Conservation (phyloP, 2,113 vertebrate genomes). For the Xyliphius kryptos region DNA sequence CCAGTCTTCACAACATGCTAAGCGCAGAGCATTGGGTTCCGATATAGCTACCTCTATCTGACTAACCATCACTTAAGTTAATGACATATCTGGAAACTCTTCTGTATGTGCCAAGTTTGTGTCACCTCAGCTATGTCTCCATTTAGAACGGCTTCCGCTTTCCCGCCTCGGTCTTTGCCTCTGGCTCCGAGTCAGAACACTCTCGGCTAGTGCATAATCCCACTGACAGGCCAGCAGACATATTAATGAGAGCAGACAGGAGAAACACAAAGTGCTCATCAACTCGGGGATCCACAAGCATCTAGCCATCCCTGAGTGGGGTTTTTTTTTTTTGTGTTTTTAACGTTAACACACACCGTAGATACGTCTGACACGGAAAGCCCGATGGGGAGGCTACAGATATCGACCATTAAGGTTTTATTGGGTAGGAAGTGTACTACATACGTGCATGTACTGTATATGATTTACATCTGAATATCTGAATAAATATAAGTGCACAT, state of each 20-base stretch:
- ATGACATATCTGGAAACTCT: constrained; percentile 18
- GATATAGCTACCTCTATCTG: constrained; percentile 4
- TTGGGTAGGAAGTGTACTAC: not conserved
- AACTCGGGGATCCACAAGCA: constrained; percentile 13
- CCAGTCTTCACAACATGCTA: not conserved
- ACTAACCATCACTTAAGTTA: constrained; percentile 15
- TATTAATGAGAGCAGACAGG: constrained; percentile 29
- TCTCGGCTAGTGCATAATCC: constrained; percentile 20
- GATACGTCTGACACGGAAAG: constrained; percentile 9
- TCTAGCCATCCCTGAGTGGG: not conserved
- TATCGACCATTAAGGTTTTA: not conserved
- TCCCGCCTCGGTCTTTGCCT: not conserved
- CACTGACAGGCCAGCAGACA: constrained; percentile 22
- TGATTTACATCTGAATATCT: not conserved
- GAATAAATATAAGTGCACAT: not conserved
- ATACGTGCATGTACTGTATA: too few species aligned
- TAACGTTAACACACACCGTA: constrained; percentile 11
- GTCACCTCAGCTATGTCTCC: constrained; percentile 35
- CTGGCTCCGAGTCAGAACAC: constrained; percentile 20
- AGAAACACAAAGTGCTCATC: constrained; percentile 21
- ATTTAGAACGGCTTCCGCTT: constrained; percentile 15
- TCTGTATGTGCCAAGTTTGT: constrained; percentile 27
- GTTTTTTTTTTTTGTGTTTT: too few species aligned
- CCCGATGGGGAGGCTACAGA: constrained; percentile 5
- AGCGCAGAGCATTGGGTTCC: not conserved